Conservation (phyloP, 92 coral and sea anemone species). For the Heteractis magnifica region DNA sequence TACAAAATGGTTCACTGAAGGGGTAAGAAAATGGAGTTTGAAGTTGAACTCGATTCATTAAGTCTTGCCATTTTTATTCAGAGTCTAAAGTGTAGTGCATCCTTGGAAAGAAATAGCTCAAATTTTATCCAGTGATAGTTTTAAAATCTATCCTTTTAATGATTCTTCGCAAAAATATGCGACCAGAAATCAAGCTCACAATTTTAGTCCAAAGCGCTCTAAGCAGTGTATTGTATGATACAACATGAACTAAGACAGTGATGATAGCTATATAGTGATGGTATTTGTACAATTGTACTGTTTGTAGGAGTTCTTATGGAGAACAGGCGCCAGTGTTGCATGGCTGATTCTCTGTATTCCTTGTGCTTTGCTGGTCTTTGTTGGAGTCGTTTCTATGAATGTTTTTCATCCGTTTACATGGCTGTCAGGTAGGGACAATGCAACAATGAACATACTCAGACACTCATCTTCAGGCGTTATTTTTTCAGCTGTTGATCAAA, state of each 20-base stretch:
- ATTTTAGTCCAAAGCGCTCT: no score
- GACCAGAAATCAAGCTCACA: no score
- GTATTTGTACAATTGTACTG: no score
- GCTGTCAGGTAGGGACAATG: slow-evolving; percentile 66
- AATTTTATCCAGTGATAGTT: no score
- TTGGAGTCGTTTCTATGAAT: slow-evolving; percentile 57
- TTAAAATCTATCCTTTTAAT: no score
- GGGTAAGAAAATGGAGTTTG: slow-evolving; percentile 48
- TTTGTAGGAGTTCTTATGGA: slow-evolving; percentile 79
- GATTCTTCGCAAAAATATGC: no score
- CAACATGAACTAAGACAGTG: not conserved
- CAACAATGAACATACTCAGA: not conserved
- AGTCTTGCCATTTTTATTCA: no score
- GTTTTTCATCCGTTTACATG: slow-evolving; percentile 80
- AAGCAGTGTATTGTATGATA: no score
- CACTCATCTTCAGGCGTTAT: not conserved
- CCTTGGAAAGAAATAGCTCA: no score
- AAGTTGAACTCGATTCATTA: no score
- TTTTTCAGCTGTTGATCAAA: not conserved
- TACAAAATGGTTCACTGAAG: slow-evolving; percentile 89
- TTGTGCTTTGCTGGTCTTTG: slow-evolving; percentile 45
- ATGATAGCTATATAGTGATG: not conserved
- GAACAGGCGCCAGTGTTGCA: slow-evolving; percentile 76
- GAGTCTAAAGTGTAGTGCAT: no score
- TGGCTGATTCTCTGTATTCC: slow-evolving; percentile 83